These are phyloP conservation scores for Eupithecia centaureata DNA, from an alignment of 2,888 invertebrate genomes.

Conservation along the genomic window DNA sequence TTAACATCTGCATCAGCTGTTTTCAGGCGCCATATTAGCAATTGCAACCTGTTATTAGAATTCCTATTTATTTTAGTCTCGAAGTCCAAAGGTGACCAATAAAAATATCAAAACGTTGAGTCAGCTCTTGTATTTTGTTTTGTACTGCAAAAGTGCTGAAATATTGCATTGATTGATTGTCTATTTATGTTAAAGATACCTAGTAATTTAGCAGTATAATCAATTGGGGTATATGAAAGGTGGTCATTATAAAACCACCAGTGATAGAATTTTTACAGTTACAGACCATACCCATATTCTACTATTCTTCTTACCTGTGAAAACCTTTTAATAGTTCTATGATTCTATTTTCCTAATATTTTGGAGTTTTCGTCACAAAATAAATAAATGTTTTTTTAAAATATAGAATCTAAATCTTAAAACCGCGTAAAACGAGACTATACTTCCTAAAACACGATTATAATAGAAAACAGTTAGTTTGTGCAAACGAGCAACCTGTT, in stretches of 20 bases:
- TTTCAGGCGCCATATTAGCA: not conserved
- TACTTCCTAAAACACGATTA: not conserved
- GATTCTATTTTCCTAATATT: too few species aligned
- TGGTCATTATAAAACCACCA: not conserved
- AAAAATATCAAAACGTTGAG: not conserved
- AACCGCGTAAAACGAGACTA: not conserved
- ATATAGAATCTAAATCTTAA: not conserved
- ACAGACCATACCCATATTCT: too few species aligned
- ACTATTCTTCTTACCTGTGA: too few species aligned
- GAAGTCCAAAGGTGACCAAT: conserved; percentile 2
- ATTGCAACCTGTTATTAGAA: conserved; percentile 3
- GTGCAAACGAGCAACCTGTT: not conserved
- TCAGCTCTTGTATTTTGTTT: conserved; percentile 1
- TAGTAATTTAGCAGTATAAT: not conserved
- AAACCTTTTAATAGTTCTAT: too few species aligned
- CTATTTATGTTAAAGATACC: not conserved
- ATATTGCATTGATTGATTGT: not conserved
- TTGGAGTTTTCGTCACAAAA: too few species aligned
- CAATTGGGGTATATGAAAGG: not conserved
- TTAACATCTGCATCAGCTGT: conserved; percentile 12
- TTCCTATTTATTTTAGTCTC: not conserved
- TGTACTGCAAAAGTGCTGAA: too few species aligned
- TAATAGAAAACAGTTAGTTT: conserved; percentile 9
- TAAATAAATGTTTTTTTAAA: too few species aligned
- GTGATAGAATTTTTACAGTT: too few species aligned